Evolutionary conservation across 1,140 invertebrate species (phyloP), one percentile per base, ranked within the genome.

Genomic region (Drosophila quadrilineata): DNA sequence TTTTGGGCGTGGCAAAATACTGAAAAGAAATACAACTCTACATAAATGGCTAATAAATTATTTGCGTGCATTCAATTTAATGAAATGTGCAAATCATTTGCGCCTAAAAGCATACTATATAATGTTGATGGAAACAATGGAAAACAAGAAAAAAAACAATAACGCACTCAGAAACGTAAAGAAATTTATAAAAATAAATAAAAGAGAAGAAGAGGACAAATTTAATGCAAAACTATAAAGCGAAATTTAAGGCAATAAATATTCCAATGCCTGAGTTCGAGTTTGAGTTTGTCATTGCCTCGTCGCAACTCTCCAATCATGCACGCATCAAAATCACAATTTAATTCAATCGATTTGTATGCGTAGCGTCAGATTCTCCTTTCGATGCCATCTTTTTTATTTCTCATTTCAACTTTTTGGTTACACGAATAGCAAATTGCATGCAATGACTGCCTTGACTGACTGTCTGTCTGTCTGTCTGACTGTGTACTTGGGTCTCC

Each of bases 331-430:
- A 85, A 85, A 85, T 75, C 75, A 40, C 71, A 72, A 85, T 79
- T 85, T 85, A 85, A 85, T 85, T 79, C 80, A 75, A 85, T 85
- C 80, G 73, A 79, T 86, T 71, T 50, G 54, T 64, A 62, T 62
- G 41, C 49, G 38, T 26, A 16, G 21, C 19, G 24, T 29, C n/a
- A 28, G 36, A 41, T 49, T n/a, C n/a, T n/a, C n/a, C n/a, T n/a
- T n/a, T n/a, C n/a, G n/a, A n/a, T n/a, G n/a, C n/a, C n/a, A n/a
- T n/a, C n/a, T n/a, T n/a, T n/a, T n/a, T n/a, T n/a, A n/a, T n/a
- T n/a, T n/a, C n/a, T n/a, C n/a, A n/a, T 35, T 59, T 33, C 19
- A 14, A 19, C 24, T 52, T 12, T 45, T 46, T 46, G 28, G 46
- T 14, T 6, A 80, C 71, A 79, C 71, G 75, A 79, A 79, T 80